Evolutionary conservation across 2,888 invertebrate genomes (phyloP), one percentile per base, ranked within the genome.

Genomic region (Nomada hirtipes): DNA sequence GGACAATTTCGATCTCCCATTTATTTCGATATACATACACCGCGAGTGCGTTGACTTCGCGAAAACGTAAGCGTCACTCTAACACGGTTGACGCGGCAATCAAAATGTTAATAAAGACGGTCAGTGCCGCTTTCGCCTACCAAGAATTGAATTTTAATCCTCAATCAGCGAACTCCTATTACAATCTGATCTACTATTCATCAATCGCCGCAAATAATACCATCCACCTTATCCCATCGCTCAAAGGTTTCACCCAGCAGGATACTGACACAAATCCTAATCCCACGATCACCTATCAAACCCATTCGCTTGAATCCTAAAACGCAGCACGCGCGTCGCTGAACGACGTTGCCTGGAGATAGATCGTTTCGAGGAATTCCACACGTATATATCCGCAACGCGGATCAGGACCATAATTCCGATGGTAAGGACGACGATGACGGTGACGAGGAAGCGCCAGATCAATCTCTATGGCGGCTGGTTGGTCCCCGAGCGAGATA

Each of bases 401-500:
- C n/a, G 47, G 68, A 68, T 72, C 68, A 11, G 15, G 20, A 67
- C 53, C 65, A 65, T 68, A 69, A 82, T 78, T 78, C 59, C 67
- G 67, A 78, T 55, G 42, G 61, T 50, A 67, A 60, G 55, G 67
- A 71, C 23, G 53, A 73, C 61, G 74, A 75, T 74, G 83, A 82
- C 65, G 79, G 57, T 36, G 72, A 79, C 76, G 79, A 83, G 79
- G 83, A 79, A 83, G 76, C 76, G 64, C 61, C 50, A 78, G 82
- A 82, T 78, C 78, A 71, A 78, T 78, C 75, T 77, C 68, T 72
- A 70, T 63, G 61, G 53, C 67, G 63, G 71, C 23, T 59, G 67
- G 55, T 15, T 65, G 69, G 60, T 82, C 61, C 42, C 75, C 76
- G 60, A 75, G 63, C 67, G 67, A 70, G 78, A 67, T 79, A 77